Evolutionary conservation across 1,140 invertebrate genomes (phyloP), one percentile per base, ranked within the genome.

Genomic region (Zaprionus davidi): DNA sequence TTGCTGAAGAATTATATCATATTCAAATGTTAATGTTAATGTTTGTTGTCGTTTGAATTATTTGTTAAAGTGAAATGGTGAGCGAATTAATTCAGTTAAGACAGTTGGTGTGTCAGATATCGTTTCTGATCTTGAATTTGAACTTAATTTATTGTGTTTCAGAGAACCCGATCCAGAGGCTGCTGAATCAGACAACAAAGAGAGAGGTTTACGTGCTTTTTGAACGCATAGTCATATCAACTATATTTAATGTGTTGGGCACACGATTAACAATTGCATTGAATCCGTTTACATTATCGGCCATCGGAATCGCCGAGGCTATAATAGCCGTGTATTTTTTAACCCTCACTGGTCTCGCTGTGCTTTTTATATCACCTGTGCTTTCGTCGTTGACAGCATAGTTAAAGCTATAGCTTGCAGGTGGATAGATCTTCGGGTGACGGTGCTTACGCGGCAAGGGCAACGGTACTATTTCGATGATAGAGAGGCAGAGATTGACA

Each of bases 271-370:
- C 94, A 3, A 94, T 92, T 3, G 94, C 94, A 92, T 94, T 94
- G 80, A 94, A 94, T 72, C 94, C 94, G 74, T 94, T 93, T 9
- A 94, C 76, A 64, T 94, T 82, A 77, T 94, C 93, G 34, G 93
- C 84, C 84, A 83, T 88, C 84, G 22, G 84, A 80, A 81, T 88
- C 84, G 63, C 88, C 22, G 11, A 88, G 69, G 51, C 84, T 88
- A 38, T 88, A 88, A 15, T 68, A 81, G 11, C 84, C 84, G 0
- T 78, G 80, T 11, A 88, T 81, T 17, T 79, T 57, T 67, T 88
- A 81, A 0, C 84, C n/a, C n/a, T n/a, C n/a, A n/a, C n/a, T n/a
- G n/a, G n/a, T 83, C 51, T 88, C 84, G 36, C 63, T 78, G 34
- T 88, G 84, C 20, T 88, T 67, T 88, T 88, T 22, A 88, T 88